Percentiles rank a stretch among this genome's conserved stretches.
Conservation (phyloP, 2,888 invertebrate species). For the Idaea straminata region DNA sequence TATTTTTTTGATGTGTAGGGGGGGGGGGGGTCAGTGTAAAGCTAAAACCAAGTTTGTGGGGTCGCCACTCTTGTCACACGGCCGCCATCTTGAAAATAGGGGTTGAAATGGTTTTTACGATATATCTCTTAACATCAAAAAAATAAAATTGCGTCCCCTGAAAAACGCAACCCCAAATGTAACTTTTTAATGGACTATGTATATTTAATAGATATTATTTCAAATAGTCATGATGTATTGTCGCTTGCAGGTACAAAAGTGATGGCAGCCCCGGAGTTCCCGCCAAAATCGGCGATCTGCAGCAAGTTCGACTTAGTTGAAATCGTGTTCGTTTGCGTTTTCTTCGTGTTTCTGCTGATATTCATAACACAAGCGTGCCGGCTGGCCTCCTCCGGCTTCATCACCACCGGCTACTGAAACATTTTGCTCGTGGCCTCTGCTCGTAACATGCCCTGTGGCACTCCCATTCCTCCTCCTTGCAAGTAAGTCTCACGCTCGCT, state of each 20-base stretch:
- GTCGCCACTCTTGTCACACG: too few relatives aligned
- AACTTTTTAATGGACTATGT: too few relatives aligned
- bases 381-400: slow-evolving; percentile 41
- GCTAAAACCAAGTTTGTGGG: too few relatives aligned
- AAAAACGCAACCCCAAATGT: too few relatives aligned
- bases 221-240: background rate
- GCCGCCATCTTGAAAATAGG: too few relatives aligned
- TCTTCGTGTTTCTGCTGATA: slow-evolving; percentile 54
- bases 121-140: too few relatives aligned
- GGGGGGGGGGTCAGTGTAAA: too few relatives aligned
- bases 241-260: background rate
- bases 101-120: too few relatives aligned
- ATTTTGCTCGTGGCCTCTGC: background rate
- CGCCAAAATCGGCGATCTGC: slow-evolving; percentile 28
- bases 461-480: background rate
- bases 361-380: slow-evolving; percentile 49
- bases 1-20: too few relatives aligned
- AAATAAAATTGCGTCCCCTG: too few relatives aligned
- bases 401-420: background rate
- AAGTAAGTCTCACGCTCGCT: background rate
- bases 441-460: too few relatives aligned
- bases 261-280: slow-evolving; percentile 20
- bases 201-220: too few relatives aligned
- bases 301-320: slow-evolving; percentile 49
- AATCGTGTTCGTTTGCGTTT: slow-evolving; percentile 54